Evolutionary conservation across 2,888 invertebrate genomes (phyloP), one percentile per base, ranked within the genome.

Genomic region (Teleogryllus oceanicus): DNA sequence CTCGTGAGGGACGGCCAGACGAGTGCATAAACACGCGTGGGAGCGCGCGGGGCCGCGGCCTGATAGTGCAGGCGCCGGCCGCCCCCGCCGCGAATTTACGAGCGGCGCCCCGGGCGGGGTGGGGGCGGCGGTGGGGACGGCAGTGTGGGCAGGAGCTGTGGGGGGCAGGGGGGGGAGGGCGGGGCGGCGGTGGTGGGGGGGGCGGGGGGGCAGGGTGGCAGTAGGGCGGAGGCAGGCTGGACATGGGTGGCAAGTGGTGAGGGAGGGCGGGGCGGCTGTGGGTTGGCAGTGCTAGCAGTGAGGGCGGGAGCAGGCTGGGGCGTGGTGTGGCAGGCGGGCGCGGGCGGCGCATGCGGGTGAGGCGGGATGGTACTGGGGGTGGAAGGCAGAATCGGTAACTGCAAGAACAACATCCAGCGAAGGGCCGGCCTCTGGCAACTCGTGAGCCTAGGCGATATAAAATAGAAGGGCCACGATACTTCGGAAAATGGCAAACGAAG

Each of bases 1-100:
- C 37, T 37, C 37, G 37, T 37, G 37, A 37, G 8, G 37, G 37
- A 37, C 37, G 37, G 37, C 8, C 37, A 37, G 37, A 62, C 62
- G 62, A 62, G 62, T 62, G 62, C 16, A 62, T 62, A 62, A 62
- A 62, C 62, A 62, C 62, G n/a, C 62, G n/a, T 18, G 62, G 62
- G 62, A 13, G 62, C 62, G 62, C 62, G 62, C 62, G 16, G 62
- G 62, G 13, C 16, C n/a, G 62, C 62, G 62, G 62, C n/a, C 16
- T 62, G 62, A 62, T 62, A 62, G 62, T 62, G 62, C n/a, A n/a
- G 62, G 62, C n/a, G 3, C 62, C n/a, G 16, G 62, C 62, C 62
- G n/a, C 62, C 8, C 62, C 16, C 62, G 62, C n/a, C 62, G 62
- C 62, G 16, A 62, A 62, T 62, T 62, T 62, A 62, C n/a, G 62